phyloP scores from a whole-genome alignment of 2,888 invertebrate species.

The Taenaris catops region DNA sequence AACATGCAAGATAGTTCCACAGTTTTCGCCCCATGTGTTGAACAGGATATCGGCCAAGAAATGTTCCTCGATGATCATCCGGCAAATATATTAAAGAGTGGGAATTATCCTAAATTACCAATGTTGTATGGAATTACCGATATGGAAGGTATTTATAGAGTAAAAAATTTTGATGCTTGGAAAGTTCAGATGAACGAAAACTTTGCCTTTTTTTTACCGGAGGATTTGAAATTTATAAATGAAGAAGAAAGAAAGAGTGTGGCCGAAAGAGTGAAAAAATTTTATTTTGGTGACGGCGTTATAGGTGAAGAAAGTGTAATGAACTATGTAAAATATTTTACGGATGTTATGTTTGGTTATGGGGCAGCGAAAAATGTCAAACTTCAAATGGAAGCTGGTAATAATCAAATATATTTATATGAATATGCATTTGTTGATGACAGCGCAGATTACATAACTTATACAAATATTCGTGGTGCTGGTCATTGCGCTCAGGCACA shows the following conservation, averaged over 20 bases:
- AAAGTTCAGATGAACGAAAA: conserved; percentile 40
- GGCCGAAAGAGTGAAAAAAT: conserved; percentile 32
- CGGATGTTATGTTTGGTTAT: conserved; percentile 44
- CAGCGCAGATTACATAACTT: conserved; percentile 29
- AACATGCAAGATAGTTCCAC: conserved; percentile 23
- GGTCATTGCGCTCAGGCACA: conserved; percentile 36
- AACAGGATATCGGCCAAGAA: conserved; percentile 32
- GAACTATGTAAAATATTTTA: conserved; percentile 29
- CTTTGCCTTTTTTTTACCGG: conserved; percentile 43
- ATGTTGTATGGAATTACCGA: conserved; percentile 39
- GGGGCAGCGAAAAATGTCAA: conserved; percentile 32
- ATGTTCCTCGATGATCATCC: conserved; percentile 39
- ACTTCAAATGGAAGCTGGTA: conserved; percentile 26
- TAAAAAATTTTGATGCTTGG: conserved; percentile 32
- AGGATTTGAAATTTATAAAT: conserved; percentile 37
- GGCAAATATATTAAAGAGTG: conserved; percentile 34
- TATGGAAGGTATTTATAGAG: conserved; percentile 36
- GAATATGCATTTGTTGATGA: conserved; percentile 39
- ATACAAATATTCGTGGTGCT: conserved; percentile 35
- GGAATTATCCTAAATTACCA: conserved; percentile 36
- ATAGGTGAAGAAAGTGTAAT: conserved; percentile 27
- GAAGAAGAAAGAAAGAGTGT: conserved; percentile 35
- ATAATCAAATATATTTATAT: conserved; percentile 37
- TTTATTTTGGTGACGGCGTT: conserved; percentile 37
- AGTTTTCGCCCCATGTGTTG: conserved; percentile 35